Conservation (phyloP, 2,113 vertebrate genomes). For the Petrocephalus microphthalmus region DNA sequence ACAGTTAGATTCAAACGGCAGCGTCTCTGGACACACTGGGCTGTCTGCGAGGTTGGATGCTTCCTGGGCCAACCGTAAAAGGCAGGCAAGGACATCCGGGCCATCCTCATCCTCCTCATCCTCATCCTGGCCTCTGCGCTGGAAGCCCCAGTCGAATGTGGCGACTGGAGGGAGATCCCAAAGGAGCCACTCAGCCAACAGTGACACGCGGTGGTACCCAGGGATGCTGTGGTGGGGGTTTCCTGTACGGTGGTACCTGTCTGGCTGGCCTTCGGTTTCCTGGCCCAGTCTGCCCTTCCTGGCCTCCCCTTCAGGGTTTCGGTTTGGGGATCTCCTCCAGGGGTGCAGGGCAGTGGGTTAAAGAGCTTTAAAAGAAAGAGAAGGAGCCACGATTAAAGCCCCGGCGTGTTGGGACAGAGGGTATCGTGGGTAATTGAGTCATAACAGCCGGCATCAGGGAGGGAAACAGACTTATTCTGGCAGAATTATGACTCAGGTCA, state of each 20-base stretch:
- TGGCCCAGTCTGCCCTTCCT: not conserved
- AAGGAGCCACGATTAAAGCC: not conserved
- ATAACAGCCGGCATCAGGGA: not conserved
- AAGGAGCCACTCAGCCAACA: not conserved
- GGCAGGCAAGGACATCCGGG: constrained; percentile 26
- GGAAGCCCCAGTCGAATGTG: not conserved
- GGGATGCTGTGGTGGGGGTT: not conserved
- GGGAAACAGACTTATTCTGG: too few relatives aligned
- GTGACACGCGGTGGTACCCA: not conserved
- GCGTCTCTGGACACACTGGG: not conserved
- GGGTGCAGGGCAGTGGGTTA: not conserved
- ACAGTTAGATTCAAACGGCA: not conserved
- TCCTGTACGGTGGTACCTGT: constrained; percentile 10
- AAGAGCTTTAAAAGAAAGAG: constrained; percentile 19
- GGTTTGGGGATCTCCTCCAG: not conserved
- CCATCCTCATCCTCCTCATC: constrained; percentile 5
- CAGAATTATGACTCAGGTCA: not conserved
- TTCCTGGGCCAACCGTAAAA: constrained; percentile 32
- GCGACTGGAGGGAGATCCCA: not conserved
- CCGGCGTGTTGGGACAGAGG: not conserved
- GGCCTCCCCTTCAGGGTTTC: not conserved
- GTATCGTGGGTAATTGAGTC: not conserved
- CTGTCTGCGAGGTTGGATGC: not conserved
- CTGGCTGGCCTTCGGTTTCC: not conserved
- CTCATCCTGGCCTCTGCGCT: not conserved